phyloP scores from a whole-genome alignment of 2,888 invertebrate genomes.

The Cyclophora albipunctata region DNA sequence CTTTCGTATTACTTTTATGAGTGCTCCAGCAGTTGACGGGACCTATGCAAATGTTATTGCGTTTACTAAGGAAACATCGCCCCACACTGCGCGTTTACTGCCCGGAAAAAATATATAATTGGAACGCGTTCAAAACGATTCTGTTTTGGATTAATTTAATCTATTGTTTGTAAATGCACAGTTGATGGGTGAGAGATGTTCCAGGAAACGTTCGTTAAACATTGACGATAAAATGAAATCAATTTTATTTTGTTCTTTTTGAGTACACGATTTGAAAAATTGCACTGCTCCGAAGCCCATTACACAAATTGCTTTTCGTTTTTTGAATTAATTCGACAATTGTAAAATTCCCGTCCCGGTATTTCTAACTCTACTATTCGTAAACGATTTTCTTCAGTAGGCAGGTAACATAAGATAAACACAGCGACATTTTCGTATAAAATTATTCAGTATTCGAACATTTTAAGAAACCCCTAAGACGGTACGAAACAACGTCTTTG shows the following conservation, averaged over 20 bases:
- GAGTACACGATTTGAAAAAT: slow-evolving; percentile 10
- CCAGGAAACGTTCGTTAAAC: slow-evolving; percentile 17
- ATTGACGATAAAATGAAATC: slow-evolving; percentile 18
- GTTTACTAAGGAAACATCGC: slow-evolving; percentile 46
- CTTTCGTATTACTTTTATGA: slow-evolving; percentile 61
- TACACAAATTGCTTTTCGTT: slow-evolving; percentile 11
- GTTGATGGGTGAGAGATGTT: slow-evolving; percentile 6
- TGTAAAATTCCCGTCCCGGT: too few relatives aligned
- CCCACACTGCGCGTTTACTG: slow-evolving; percentile 7
- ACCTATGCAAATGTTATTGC: slow-evolving; percentile 68
- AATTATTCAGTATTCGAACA: background rate
- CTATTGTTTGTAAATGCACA: slow-evolving; percentile 6
- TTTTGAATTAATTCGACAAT: background rate
- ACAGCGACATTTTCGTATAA: background rate
- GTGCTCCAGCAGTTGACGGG: slow-evolving; percentile 53
- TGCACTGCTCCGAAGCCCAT: slow-evolving; percentile 3
- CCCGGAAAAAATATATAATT: slow-evolving; percentile 5
- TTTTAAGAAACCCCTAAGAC: background rate
- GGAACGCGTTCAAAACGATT: background rate
- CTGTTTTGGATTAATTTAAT: background rate
- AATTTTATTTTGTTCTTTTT: slow-evolving; percentile 15
- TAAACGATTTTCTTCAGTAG: too few relatives aligned
- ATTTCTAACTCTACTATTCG: too few relatives aligned
- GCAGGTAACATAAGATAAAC: too few relatives aligned
- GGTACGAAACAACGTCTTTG: slow-evolving; percentile 20